Evolutionary conservation across 1,140 invertebrate species (phyloP), one percentile per base, ranked within the genome.

Genomic region (Sinonovacula constricta): DNA sequence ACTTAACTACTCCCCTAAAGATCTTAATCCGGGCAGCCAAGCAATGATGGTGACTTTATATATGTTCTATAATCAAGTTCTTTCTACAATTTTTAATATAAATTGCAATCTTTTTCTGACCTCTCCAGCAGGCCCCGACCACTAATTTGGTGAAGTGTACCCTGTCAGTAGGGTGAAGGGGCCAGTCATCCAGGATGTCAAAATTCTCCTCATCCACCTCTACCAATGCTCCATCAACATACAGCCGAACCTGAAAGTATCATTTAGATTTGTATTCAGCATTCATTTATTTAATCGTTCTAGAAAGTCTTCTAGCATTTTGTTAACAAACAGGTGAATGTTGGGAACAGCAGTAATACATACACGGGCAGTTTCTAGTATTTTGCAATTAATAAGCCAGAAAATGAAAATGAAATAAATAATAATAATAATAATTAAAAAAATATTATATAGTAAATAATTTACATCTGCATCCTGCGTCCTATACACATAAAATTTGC

Each of bases 181-280:
- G 98, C 98, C 98, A 99, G 91, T 99, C 98, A 91, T 99, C 98
- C 87, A 99, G 97, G 33, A 99, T 96, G 90, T 99, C 98, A 0
- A 97, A 96, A 85, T 97, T 98, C 81, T 95, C 95, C 88, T 95
- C 94, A 83, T 96, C 95, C 62, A 93, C 93, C 4, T 94, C 93
- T 91, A 96, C 95, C 22, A 94, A 91, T 87, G 95, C 94, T 0
- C 98, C 98, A 91, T 99, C 98, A 76, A 99, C 94, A 88, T 94
- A 97, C 30, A 99, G 91, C 72, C 94, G 94, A 15, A 97, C 83
- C 91, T 92, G 70, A 5, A 84, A 78, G n/a, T 18, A 45, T 18
- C 7, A 45, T 10, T 45, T 45, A 18, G 7, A 45, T 45, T 7
- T 45, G 39, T 45, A 18, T 45, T 45, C 18, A 45, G 18, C 18